A percentile compares a stretch with the other conserved stretches of the same genome.
These are phyloP conservation scores for Drosophila pandora DNA, from an alignment of 1,140 invertebrate genomes.

Conservation along the genomic window DNA sequence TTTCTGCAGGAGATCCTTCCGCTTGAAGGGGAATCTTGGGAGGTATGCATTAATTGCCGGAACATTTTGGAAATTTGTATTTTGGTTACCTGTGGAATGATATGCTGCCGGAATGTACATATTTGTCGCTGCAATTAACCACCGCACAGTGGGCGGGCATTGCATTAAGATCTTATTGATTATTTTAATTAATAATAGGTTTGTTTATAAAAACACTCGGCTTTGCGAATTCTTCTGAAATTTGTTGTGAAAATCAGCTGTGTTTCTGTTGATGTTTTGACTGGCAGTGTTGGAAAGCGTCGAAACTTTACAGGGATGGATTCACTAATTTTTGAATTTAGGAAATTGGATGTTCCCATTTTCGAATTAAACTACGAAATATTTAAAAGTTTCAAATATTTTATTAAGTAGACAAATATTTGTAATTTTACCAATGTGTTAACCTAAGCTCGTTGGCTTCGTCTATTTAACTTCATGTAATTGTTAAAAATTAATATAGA, in stretches of 20 bases:
- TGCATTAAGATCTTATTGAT: neutral
- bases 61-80: neutral
- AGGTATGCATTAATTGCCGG: neutral
- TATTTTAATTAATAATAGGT: neutral
- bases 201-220: neutral
- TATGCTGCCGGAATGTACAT: constrained; percentile 74
- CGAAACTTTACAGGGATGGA: neutral
- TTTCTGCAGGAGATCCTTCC: constrained; percentile 69
- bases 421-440: too few species aligned
- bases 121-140: constrained; percentile 79
- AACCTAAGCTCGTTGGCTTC: too few species aligned
- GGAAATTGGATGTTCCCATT: too few species aligned
- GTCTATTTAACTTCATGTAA: too few species aligned
- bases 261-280: constrained; percentile 7
- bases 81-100: constrained; percentile 74
- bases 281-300: constrained; percentile 5
- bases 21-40: constrained; percentile 75
- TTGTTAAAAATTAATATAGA: too few species aligned
- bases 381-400: too few species aligned
- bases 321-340: too few species aligned
- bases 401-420: too few species aligned
- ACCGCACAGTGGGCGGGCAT: constrained; percentile 81
- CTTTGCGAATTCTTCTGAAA: neutral
- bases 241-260: constrained; percentile 29
- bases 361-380: too few species aligned